These are phyloP conservation scores for Neocrepidodera transversa DNA, from an alignment of 2,888 invertebrate genomes.

Conservation along the genomic window DNA sequence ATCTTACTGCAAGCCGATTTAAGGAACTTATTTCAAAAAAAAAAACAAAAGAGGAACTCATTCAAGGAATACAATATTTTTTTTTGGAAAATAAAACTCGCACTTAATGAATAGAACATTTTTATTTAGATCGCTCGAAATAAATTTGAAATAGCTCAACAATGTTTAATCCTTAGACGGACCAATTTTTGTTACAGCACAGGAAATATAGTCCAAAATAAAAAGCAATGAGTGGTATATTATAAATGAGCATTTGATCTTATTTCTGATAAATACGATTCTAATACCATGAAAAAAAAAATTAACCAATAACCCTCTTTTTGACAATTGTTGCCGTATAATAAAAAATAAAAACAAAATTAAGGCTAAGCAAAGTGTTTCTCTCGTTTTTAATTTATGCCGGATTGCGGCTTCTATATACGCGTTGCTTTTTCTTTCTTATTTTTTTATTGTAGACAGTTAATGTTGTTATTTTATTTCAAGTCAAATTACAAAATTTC, in stretches of 20 bases:
- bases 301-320: constrained; percentile 30
- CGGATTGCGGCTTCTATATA: background rate
- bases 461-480: background rate
- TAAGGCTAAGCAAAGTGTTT: constrained; percentile 21
- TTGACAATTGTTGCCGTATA: constrained; percentile 18
- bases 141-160: constrained; percentile 23
- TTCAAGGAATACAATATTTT: too few relatives aligned
- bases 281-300: constrained; percentile 16
- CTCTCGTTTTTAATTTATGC: constrained; percentile 11
- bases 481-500: background rate
- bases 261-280: constrained; percentile 15
- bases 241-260: constrained; percentile 2
- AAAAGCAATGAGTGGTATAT: constrained; percentile 14
- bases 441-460: background rate
- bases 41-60: too few relatives aligned
- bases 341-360: constrained; percentile 22
- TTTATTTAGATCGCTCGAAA: constrained; percentile 29
- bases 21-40: too few relatives aligned
- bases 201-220: constrained; percentile 16
- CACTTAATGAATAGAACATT: background rate
- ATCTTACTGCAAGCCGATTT: too few relatives aligned
- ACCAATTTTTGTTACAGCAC: constrained; percentile 10
- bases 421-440: background rate
- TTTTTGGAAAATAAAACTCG: constrained; percentile 1
- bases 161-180: constrained; percentile 1